A percentile compares a stretch with the other conserved stretches of the same genome.
These are phyloP conservation scores for Gymnothorax javanicus DNA, from an alignment of 2,797 vertebrate genomes.

Conservation along the genomic window DNA sequence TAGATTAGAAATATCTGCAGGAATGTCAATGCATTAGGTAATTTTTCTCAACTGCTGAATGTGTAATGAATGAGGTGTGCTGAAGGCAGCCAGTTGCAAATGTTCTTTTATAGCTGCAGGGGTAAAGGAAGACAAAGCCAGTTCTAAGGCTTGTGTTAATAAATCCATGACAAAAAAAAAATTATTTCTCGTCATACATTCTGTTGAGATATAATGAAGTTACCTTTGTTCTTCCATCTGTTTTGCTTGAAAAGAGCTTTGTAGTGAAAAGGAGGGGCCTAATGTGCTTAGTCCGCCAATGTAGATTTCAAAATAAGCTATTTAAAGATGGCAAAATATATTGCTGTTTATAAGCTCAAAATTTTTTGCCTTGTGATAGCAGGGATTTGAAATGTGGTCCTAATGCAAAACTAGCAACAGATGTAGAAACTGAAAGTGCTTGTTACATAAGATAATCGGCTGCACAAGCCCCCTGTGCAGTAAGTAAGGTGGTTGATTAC, in stretches of 20 bases:
- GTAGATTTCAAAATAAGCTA: not conserved
- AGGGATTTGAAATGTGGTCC: not conserved
- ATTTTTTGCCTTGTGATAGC: not conserved
- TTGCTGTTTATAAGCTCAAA: not conserved
- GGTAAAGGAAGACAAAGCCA: constrained; percentile 19
- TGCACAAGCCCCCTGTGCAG: constrained; percentile 1
- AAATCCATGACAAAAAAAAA: constrained; percentile 8
- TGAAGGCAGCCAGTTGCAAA: constrained; percentile 40
- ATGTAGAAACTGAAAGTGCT: constrained; percentile 23
- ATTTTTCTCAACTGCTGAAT: constrained; percentile 36
- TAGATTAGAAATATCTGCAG: constrained; percentile 50
- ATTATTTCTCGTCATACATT: not conserved
- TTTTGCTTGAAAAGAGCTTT: not conserved
- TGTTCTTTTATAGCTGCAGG: constrained; percentile 36
- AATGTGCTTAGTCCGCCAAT: not conserved
- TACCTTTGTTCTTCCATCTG: not conserved
- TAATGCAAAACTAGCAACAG: not conserved
- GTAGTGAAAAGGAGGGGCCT: not conserved
- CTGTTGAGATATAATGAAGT: not conserved
- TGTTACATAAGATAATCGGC: constrained; percentile 33
- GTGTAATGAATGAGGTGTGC: constrained; percentile 41
- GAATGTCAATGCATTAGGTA: constrained; percentile 31
- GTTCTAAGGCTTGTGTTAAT: constrained; percentile 27
- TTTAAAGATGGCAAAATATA: not conserved
- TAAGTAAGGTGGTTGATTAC: constrained; percentile 41